Conservation (phyloP, 1,140 invertebrate species). For the Scaptomyza pallida region DNA sequence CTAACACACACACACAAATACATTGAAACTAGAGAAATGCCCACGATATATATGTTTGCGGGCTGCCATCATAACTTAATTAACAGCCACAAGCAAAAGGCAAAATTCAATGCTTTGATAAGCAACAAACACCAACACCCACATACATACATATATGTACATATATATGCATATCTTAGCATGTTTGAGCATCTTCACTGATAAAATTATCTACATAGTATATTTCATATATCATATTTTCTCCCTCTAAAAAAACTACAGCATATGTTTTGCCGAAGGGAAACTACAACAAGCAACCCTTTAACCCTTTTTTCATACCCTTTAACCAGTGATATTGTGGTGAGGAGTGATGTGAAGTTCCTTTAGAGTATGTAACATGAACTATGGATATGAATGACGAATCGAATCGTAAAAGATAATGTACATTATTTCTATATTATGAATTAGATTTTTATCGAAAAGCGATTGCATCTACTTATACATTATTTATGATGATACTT, state of each 20-base stretch:
- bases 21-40: conserved; percentile 52
- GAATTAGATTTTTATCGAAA: too few species aligned
- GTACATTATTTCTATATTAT: too few species aligned
- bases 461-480: too few species aligned
- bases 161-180: conserved; percentile 9
- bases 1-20: conserved; percentile 27
- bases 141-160: conserved; percentile 1
- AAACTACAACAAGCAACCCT: conserved; percentile 50
- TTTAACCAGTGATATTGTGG: neutral
- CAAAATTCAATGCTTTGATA: conserved; percentile 54
- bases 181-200: conserved; percentile 47
- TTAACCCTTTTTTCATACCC: conserved; percentile 46
- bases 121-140: conserved; percentile 14
- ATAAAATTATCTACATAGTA: conserved; percentile 71
- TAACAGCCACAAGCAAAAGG: conserved; percentile 67
- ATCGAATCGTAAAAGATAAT: too few species aligned
- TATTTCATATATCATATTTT: conserved; percentile 67
- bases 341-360: neutral
- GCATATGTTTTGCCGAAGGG: conserved; percentile 62
- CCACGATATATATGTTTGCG: conserved; percentile 59
- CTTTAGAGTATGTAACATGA: neutral
- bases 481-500: too few species aligned
- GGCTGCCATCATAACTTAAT: conserved; percentile 79
- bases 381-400: too few species aligned
- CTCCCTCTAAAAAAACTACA: conserved; percentile 54